Base-by-base conservation (phyloP, 2,888 invertebrate genomes). In the Leptarthrus brevirostris region DNA sequence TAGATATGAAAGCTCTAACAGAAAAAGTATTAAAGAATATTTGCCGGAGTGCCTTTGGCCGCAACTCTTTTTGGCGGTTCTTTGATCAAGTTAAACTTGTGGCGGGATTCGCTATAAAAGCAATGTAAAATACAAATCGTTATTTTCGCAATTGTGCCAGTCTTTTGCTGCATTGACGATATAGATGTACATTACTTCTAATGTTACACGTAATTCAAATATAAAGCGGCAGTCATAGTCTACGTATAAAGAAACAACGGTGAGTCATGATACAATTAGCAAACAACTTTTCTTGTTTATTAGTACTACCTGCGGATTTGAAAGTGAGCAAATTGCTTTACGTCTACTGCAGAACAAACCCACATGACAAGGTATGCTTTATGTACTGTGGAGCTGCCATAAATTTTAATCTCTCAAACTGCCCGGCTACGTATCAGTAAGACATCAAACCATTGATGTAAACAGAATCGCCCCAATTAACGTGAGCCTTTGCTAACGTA, bases 181-280 rank as follows among this genome's bases (percentile, higher is more conserved):
- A 6, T 6, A 30, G 4, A 6, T 30, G 4, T 30, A 6, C 5
- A 30, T 30, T 30, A 30, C 8, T 30, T 30, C 30, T 6, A 4
- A 30, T 6, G 8, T 30, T 30, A 4, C 30, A 8, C 8, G 30
- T 4, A 8, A 4, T 30, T 8, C 8, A 1, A 30, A 30, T 6
- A 30, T 1, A 30, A 30, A 30, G 8, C 30, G 4, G 30, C 30
- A 30, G 4, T 6, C 14, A 12, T n/a, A 47, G 47, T 5, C 47
- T 16, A 16, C 5, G 47, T 12, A 47, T 12, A 14, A n/a, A 40
- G 61, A 61, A 61, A 61, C 47, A 20, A 24, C 47, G 47, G 20
- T 66, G 66, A 66, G 47, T 66, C 66, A 66, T 66, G 26, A 26
- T 26, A 47, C 47, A 66, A 66, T 66, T 66, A 66, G 66, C 16